These are phyloP conservation scores for Turritopsis rubra DNA, from an alignment of 30 jellyfish, hydroid and myxozoan genomes.

Conservation along the genomic window DNA sequence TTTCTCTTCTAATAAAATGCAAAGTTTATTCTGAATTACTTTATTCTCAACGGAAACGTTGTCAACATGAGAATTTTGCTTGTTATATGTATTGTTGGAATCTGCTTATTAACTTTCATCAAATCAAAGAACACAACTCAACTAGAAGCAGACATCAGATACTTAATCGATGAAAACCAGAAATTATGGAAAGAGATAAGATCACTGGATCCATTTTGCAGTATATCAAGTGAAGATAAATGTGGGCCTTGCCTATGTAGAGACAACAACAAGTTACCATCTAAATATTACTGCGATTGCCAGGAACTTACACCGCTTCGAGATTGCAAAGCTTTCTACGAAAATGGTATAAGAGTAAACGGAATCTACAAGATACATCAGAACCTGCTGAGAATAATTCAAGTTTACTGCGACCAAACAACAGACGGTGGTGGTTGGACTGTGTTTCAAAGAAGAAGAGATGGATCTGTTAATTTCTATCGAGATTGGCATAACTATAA, in stretches of 20 bases:
- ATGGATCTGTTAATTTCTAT: neutral
- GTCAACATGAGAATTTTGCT: too few species aligned
- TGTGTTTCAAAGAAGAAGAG: neutral
- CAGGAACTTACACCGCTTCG: neutral
- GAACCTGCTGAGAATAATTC: neutral
- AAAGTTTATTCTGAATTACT: too few species aligned
- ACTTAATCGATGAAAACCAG: too few species aligned
- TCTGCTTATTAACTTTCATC: too few species aligned
- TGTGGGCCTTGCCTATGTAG: slow-evolving; percentile 2
- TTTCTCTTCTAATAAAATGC: too few species aligned
- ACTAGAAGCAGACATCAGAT: too few species aligned
- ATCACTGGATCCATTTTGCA: too few species aligned
- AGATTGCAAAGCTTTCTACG: neutral
- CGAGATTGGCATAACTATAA: slow-evolving; percentile 6
- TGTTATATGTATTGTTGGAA: too few species aligned
- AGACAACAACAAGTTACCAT: neutral
- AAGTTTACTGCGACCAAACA: slow-evolving; percentile 3
- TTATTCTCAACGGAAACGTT: too few species aligned
- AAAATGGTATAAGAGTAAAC: neutral
- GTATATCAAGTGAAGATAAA: neutral
- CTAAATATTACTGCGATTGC: neutral
- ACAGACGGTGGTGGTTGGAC: too few species aligned
- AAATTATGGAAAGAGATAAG: too few species aligned
- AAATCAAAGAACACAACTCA: too few species aligned
- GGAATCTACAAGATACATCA: neutral